Base-by-base conservation (phyloP, 2,797 vertebrate species). In the Cichlasoma orientale region DNA sequence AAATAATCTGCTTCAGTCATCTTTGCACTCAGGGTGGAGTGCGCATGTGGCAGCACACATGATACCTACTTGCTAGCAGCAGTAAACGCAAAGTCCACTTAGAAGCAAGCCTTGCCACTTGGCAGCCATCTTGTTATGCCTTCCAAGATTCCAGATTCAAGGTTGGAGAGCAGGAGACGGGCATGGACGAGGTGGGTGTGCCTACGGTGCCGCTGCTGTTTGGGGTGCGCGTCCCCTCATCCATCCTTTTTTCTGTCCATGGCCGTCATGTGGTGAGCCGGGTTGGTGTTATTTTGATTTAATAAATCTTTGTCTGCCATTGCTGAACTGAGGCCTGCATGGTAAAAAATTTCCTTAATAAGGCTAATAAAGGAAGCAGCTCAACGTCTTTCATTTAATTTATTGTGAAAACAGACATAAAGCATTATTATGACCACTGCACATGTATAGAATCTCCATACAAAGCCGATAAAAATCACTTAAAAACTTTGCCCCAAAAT, bases 401-500 rank as follows among this genome's bases (percentile, higher is more conserved):
- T 63, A 63, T 44, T 18, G 38, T 38, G 38, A 44, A 63, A 63
- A 23, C 8, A 63, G 18, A 25, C 38, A 36, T 33, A 25, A 11
- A 14, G 41, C 0, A 18, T 44, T 38, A 44, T 44, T 27, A 0
- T 3, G 11, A 27, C 6, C 3, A 5, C 38, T 44, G 25, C 21
- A 25, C 5, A 47, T 53, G 25, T 47, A 68, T 47, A 1, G 2
- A 66, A 44, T 47, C 44, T 29, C 19, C 4, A 68, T 8, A 19
- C 0, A 68, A 29, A 50, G 16, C 61, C 19, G 23, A 27, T 47
- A 50, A 68, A 68, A 29, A 29, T 44, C 13, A 14, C 41, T 44
- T 44, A 44, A 44, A 44, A 14, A 44, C 11, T 25, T 19, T 66
- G 16, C 23, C 41, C 41, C 9, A 27, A 47, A 66, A 19, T 9